phyloP scores from a whole-genome alignment of 2,113 vertebrate species.

The Benitochromis conjunctus region DNA sequence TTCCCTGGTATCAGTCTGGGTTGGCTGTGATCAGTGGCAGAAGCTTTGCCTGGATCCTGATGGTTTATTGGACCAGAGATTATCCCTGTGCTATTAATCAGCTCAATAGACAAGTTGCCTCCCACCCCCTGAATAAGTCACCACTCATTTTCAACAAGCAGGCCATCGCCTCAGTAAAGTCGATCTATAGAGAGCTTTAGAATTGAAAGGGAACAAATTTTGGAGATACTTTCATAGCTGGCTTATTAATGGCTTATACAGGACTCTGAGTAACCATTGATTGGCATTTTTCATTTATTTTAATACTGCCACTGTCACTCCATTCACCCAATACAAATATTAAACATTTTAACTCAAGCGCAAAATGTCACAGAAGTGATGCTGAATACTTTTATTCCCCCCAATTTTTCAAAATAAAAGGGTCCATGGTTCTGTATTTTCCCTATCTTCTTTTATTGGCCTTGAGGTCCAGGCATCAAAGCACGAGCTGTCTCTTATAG shows the following conservation, averaged over 20 bases:
- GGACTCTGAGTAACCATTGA: not conserved
- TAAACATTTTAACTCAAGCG: not conserved
- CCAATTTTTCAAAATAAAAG: slow-evolving; percentile 9
- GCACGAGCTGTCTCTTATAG: slow-evolving; percentile 17
- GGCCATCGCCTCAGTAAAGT: slow-evolving; percentile 29
- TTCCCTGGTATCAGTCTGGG: slow-evolving; percentile 50
- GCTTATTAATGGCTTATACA: not conserved
- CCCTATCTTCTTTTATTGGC: not conserved
- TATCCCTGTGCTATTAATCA: slow-evolving; percentile 53
- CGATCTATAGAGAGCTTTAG: not conserved
- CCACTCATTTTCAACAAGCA: not conserved
- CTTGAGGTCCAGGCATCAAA: slow-evolving; percentile 14
- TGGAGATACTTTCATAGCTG: not conserved
- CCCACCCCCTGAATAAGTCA: slow-evolving; percentile 8
- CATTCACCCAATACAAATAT: slow-evolving; percentile 3
- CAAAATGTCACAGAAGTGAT: not conserved
- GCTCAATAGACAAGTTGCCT: slow-evolving; percentile 52
- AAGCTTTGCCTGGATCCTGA: slow-evolving; percentile 43
- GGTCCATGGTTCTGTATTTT: not conserved
- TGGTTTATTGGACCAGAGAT: slow-evolving; percentile 56
- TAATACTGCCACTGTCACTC: not conserved
- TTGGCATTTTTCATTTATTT: not conserved
- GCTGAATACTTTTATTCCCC: not conserved
- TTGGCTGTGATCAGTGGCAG: slow-evolving; percentile 44
- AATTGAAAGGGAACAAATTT: slow-evolving; percentile 8